phyloP scores from a whole-genome alignment of 2,113 vertebrate species.

The Ariopsis seemanni region DNA sequence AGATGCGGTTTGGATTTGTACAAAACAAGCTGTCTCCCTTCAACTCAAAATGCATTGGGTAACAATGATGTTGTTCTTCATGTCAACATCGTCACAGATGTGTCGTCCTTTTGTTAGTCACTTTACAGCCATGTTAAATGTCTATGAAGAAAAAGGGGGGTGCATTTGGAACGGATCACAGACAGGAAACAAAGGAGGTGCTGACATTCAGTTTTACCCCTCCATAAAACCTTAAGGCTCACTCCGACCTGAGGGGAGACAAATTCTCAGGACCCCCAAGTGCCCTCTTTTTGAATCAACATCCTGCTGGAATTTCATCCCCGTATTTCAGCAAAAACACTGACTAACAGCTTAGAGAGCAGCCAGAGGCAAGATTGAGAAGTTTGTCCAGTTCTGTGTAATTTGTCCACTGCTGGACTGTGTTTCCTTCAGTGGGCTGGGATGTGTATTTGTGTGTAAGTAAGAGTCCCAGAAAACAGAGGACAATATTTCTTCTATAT shows the following conservation, averaged over 20 bases:
- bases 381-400: background rate
- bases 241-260: slow-evolving; percentile 37
- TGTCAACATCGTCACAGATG: slow-evolving; percentile 23
- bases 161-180: slow-evolving; percentile 46
- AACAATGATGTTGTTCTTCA: background rate
- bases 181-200: slow-evolving; percentile 45
- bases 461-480: background rate
- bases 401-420: background rate
- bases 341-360: slow-evolving; percentile 21
- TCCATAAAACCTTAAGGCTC: slow-evolving; percentile 44
- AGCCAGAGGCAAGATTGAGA: slow-evolving; percentile 24
- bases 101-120: slow-evolving; percentile 39
- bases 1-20: slow-evolving; percentile 4
- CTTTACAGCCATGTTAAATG: slow-evolving; percentile 35
- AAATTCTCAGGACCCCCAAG: slow-evolving; percentile 52
- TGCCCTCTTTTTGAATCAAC: slow-evolving; percentile 46
- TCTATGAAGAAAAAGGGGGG: slow-evolving; percentile 7
- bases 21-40: background rate
- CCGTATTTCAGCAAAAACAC: slow-evolving; percentile 28
- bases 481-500: background rate
- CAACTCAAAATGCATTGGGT: no score
- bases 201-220: slow-evolving; percentile 53
- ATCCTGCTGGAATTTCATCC: slow-evolving; percentile 34
- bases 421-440: background rate
- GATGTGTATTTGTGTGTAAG: slow-evolving; percentile 4